Base-by-base conservation (phyloP, 2,113 vertebrate species). In the Struthio camelus region DNA sequence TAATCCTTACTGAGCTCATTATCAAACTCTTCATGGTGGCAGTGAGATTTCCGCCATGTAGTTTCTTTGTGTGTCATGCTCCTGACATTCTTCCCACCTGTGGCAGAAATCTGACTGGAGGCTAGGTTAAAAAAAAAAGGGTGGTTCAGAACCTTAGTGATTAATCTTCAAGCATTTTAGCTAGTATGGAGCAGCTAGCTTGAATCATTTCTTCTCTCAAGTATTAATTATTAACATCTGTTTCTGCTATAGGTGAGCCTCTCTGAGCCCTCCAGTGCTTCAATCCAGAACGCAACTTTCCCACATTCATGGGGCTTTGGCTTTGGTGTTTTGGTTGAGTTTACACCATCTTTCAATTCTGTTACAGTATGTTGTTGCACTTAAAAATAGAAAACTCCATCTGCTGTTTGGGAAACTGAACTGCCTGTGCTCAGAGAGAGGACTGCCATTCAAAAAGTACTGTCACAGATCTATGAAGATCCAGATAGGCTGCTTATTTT, bases 361-460 rank as follows among this genome's bases (percentile, higher is more conserved):
- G 62, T 62, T 50, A 62, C 38, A 62, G 48, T 59, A 56, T 32
- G 23, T 38, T 86, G 51, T 44, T 61, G 5, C 53, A 87, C 91
- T 82, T 67, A 77, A 91, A 95, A 95, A 58, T 11, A 89, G 42
- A 89, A 96, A 80, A 91, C 94, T 96, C 91, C 94, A 87, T 83
- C 94, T 95, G 84, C 75, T 73, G 71, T 83, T 82, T 14, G 34
- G 32, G 42, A 96, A 87, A 80, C 27, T 0, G 1, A 93, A 96
- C 2, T 96, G 90, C 86, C 32, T 1, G 0, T 27, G 46, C 30
- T 93, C 51, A 7, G 65, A 46, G 73, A 91, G 4, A 23, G 17
- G 4, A 11, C 6, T 51, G 81, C 30, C 75, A n/a, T 40, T 78
- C 79, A 38, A 61, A 75, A 38, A 59, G 12, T 11, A 3, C 59